Evolutionary conservation across 2,797 vertebrate genomes (phyloP).

Genomic region (Tinamus major): DNA sequence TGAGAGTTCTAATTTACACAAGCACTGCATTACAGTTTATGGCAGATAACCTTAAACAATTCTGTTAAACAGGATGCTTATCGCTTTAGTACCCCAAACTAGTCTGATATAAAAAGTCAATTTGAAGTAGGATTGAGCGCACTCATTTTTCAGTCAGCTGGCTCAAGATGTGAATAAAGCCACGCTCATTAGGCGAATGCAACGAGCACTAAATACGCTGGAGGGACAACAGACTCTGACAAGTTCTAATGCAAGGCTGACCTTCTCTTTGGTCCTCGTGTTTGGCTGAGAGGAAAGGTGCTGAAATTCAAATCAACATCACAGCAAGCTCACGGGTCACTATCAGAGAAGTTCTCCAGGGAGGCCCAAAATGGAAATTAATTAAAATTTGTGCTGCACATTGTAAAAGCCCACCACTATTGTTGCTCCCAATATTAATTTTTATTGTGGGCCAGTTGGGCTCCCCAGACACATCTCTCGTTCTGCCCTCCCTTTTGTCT

Average conservation of each 20-base stretch:
- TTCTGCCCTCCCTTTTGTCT: slow-evolving; percentile 92
- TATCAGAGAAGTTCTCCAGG: slow-evolving; percentile 83
- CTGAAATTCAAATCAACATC: slow-evolving; percentile 86
- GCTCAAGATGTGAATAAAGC: slow-evolving; percentile 76
- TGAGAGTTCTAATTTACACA: slow-evolving; percentile 78
- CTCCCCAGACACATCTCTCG: slow-evolving; percentile 86
- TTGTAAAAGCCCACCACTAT: slow-evolving; percentile 90
- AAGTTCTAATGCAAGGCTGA: slow-evolving; percentile 79
- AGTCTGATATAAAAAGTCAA: slow-evolving; percentile 78
- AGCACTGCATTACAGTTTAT: slow-evolving; percentile 73
- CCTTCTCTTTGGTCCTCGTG: slow-evolving; percentile 80
- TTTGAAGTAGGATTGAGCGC: slow-evolving; percentile 71
- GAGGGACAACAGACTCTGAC: slow-evolving; percentile 81
- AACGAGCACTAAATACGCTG: slow-evolving; percentile 74
- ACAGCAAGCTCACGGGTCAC: slow-evolving; percentile 83
- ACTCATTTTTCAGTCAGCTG: slow-evolving; percentile 74
- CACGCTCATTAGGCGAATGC: slow-evolving; percentile 62
- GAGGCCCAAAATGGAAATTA: slow-evolving; percentile 97
- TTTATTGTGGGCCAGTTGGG: slow-evolving; percentile 89
- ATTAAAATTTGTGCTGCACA: slow-evolving; percentile 95
- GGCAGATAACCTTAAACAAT: slow-evolving; percentile 82
- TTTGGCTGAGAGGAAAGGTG: slow-evolving; percentile 84
- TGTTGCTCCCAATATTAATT: slow-evolving; percentile 92
- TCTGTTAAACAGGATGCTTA: slow-evolving; percentile 74
- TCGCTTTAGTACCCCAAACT: slow-evolving; percentile 75